These are phyloP conservation scores for Drosophila anomalata DNA, from an alignment of 2,888 invertebrate genomes.

Conservation along the genomic window DNA sequence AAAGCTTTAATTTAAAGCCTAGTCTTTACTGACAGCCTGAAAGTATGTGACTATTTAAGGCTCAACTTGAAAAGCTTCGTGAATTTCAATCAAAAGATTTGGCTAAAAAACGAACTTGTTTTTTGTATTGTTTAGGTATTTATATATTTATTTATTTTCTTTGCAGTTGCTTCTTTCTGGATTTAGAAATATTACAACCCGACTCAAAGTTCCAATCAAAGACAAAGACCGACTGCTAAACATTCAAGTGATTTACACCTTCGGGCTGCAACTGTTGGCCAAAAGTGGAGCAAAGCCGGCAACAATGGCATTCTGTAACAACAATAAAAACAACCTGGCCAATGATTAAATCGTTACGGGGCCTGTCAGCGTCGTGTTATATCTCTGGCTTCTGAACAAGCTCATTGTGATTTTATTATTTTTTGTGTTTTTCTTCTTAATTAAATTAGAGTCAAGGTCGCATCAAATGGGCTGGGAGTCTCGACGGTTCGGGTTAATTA, in stretches of 20 bases:
- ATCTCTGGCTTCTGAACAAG: slow-evolving; percentile 39
- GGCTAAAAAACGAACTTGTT: background rate
- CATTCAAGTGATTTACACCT: slow-evolving; percentile 46
- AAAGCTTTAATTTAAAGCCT: slow-evolving; percentile 9
- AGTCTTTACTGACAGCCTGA: background rate
- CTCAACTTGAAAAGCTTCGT: background rate
- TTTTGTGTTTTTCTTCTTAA: slow-evolving; percentile 60
- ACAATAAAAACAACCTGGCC: slow-evolving; percentile 36
- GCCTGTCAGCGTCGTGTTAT: slow-evolving; percentile 38
- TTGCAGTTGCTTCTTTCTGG: background rate
- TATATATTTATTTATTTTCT: slow-evolving; percentile 10
- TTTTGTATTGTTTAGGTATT: background rate
- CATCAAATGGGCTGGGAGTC: slow-evolving; percentile 58
- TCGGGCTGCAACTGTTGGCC: slow-evolving; percentile 10
- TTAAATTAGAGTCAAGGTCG: slow-evolving; percentile 70
- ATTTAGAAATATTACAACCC: slow-evolving; percentile 19
- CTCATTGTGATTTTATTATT: slow-evolving; percentile 12
- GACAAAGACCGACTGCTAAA: slow-evolving; percentile 37
- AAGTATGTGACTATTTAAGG: slow-evolving; percentile 4
- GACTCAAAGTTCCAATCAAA: slow-evolving; percentile 21
- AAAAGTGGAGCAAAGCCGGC: slow-evolving; percentile 29
- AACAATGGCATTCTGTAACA: slow-evolving; percentile 36
- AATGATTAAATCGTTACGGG: slow-evolving; percentile 56
- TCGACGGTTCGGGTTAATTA: slow-evolving; percentile 34
- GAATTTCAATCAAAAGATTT: background rate